Conservation (phyloP, 2,888 invertebrate species). For the Gandaritis pyraliata region DNA sequence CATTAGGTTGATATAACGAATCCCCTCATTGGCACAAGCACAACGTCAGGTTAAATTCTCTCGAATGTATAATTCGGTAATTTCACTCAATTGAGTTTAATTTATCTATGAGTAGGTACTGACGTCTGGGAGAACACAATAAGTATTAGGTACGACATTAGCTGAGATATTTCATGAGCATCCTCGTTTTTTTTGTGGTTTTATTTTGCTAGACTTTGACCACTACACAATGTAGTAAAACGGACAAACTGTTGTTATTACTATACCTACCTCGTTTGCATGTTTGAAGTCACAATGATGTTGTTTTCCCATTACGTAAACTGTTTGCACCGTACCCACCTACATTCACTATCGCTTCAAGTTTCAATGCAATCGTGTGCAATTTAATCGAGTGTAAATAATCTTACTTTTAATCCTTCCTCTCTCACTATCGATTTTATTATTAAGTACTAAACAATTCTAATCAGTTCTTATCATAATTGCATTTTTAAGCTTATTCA, state of each 20-base stretch:
- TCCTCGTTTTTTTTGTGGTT: not conserved
- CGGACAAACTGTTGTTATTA: too few species aligned
- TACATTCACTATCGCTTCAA: conserved; percentile 1
- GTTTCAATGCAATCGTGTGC: conserved; percentile 1
- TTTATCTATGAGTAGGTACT: conserved; percentile 23
- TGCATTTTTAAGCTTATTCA: not conserved
- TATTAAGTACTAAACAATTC: not conserved
- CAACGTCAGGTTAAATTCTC: conserved; percentile 11
- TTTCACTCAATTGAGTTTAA: conserved; percentile 27
- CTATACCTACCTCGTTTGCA: not conserved
- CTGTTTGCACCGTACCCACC: not conserved
- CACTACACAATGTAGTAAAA: not conserved
- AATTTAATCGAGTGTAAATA: not conserved
- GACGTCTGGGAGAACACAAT: conserved; percentile 29
- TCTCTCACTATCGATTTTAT: not conserved
- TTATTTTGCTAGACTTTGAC: not conserved
- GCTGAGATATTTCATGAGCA: not conserved
- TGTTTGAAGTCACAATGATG: not conserved
- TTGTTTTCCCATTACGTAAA: conserved; percentile 14
- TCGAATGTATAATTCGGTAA: conserved; percentile 25
- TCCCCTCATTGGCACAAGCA: too few species aligned
- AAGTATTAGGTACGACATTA: too few species aligned
- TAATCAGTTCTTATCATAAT: conserved; percentile 1
- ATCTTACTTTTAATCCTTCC: not conserved
- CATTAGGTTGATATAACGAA: too few species aligned